Evolutionary conservation across 2,888 invertebrate genomes (phyloP).

Genomic region (Myopa tessellatipennis): DNA sequence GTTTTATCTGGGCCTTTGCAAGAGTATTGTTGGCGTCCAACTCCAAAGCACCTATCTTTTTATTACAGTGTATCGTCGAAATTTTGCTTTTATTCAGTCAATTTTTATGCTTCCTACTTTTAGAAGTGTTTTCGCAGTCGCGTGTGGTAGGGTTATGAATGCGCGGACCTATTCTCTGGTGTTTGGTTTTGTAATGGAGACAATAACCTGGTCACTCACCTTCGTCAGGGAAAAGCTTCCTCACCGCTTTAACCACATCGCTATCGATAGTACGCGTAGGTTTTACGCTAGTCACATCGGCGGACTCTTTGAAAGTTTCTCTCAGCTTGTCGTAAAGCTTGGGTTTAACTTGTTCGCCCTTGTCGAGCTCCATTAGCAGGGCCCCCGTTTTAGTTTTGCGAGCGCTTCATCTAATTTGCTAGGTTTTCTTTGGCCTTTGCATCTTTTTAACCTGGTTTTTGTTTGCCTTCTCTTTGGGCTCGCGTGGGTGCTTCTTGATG

Average conservation of each 20-base stretch:
- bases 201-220: neutral
- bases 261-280: neutral
- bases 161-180: conserved; percentile 8
- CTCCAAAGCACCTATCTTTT: neutral
- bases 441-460: no score
- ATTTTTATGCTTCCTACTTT: conserved; percentile 22
- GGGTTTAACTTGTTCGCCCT: no score
- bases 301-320: neutral
- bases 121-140: neutral
- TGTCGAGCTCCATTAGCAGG: no score
- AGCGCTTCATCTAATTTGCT: no score
- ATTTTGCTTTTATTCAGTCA: neutral
- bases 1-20: conserved; percentile 24
- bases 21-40: conserved; percentile 15
- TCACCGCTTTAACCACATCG: neutral
- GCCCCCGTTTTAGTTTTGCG: no score
- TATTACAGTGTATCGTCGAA: neutral
- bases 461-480: no score
- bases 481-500: neutral
- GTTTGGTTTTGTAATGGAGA: conserved; percentile 15
- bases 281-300: neutral
- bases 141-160: neutral
- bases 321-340: no score
- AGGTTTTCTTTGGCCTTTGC: no score
- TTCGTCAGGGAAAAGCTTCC: neutral